These are phyloP conservation scores for Callyntrura guangdongensis DNA, from an alignment of 2,888 invertebrate genomes.

Conservation along the genomic window DNA sequence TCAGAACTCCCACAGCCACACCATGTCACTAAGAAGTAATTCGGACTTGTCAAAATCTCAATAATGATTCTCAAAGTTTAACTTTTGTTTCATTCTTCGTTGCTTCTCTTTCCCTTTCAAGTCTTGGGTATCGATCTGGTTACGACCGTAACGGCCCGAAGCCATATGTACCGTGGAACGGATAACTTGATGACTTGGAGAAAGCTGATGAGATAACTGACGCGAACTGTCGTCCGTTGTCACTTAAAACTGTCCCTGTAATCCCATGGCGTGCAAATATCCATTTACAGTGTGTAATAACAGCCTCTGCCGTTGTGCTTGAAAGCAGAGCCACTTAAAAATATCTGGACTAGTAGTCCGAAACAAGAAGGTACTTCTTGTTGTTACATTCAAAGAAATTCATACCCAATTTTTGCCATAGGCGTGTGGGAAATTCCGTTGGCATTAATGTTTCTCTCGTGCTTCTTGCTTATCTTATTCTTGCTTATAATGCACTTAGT, in stretches of 20 bases:
- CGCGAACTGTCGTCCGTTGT: conserved; percentile 83
- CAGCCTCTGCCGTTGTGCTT: conserved; percentile 5
- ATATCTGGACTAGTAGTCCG: conserved; percentile 81
- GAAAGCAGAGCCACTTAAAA: not conserved
- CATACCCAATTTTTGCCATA: conserved; percentile 84
- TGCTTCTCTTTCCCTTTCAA: too few species aligned
- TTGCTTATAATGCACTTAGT: conserved; percentile 79
- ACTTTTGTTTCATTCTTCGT: too few species aligned
- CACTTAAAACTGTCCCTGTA: conserved; percentile 82
- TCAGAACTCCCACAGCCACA: too few species aligned
- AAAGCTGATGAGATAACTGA: conserved; percentile 63
- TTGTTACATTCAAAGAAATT: conserved; percentile 81
- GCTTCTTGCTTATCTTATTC: conserved; percentile 61
- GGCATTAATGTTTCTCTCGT: conserved; percentile 79
- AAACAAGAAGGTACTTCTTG: conserved; percentile 81
- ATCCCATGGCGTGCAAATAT: conserved; percentile 83
- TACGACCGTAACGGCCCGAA: too few species aligned
- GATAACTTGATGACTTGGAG: too few species aligned
- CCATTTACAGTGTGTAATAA: conserved; percentile 72
- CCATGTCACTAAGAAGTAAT: too few species aligned
- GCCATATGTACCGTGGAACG: too few species aligned
- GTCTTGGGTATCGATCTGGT: too few species aligned
- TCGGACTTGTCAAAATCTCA: too few species aligned
- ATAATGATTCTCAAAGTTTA: too few species aligned
- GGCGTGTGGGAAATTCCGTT: conserved; percentile 80